A percentile compares a stretch with the other conserved stretches of the same genome.
Evolutionary conservation across 2,113 vertebrate genomes (phyloP).

Genomic region (Dromas ardeola): DNA sequence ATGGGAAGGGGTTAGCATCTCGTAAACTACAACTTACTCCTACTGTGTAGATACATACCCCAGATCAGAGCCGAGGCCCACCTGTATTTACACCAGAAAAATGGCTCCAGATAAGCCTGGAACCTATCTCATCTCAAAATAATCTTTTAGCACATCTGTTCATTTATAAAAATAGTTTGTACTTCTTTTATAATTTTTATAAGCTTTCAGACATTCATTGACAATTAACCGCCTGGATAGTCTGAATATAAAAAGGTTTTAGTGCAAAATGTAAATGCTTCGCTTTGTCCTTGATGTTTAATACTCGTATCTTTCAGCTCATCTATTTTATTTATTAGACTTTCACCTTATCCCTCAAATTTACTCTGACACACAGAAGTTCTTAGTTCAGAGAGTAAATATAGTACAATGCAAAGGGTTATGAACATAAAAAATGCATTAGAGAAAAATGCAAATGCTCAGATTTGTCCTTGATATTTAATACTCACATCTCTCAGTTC

Average conservation of each 20-base stretch:
- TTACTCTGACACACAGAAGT: not conserved
- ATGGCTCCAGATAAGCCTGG: not conserved
- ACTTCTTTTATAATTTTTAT: not conserved
- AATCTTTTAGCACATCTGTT: not conserved
- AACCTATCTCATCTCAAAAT: not conserved
- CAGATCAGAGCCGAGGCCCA: not conserved
- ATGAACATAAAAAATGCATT: conserved; percentile 45
- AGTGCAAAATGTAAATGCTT: conserved; percentile 2
- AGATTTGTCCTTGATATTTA: conserved; percentile 30
- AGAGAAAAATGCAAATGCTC: conserved; percentile 11
- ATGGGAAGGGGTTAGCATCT: not conserved
- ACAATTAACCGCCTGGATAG: not conserved
- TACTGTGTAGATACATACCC: not conserved
- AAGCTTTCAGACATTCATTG: not conserved
- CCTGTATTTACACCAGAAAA: not conserved
- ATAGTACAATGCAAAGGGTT: not conserved
- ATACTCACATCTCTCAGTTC: not conserved
- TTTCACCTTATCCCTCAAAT: conserved; percentile 41
- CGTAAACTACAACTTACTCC: not conserved
- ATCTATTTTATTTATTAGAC: conserved; percentile 47
- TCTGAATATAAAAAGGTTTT: not conserved
- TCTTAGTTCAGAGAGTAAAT: conserved; percentile 57
- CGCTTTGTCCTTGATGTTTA: conserved; percentile 42
- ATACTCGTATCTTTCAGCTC: not conserved
- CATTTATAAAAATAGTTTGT: not conserved